Evolutionary conservation across 2,888 invertebrate genomes (phyloP), one percentile per base, ranked within the genome.

Genomic region (Agrochola circellaris): DNA sequence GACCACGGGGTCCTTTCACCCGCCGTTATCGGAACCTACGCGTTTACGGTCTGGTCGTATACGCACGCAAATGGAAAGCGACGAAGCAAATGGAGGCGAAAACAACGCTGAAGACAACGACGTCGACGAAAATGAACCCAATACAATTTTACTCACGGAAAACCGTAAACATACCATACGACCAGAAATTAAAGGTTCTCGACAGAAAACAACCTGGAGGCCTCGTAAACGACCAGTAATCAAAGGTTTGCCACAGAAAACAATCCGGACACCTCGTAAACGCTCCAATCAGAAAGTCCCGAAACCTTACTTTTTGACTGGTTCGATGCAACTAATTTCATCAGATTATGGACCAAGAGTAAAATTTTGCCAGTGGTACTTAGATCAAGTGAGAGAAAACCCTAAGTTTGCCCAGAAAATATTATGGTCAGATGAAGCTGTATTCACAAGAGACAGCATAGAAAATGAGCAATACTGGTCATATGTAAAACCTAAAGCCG

Each of bases 351-450:
- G 26, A 1, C 58, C 77, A 9, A 77, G 76, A 60, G 15, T 65
- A 77, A 26, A 42, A 51, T 76, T 77, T 65, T 76, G 76, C 30
- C 58, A 65, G n/a, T 76, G 77, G 76, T 76, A 76, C 58, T 26
- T 76, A 65, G 64, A 48, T 30, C 48, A n/a, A 51, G 17, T 77
- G 20, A 51, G 6, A 65, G 58, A 51, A 65, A 65, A 77, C 51
- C 51, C 45, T 7, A 69, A 34, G 5, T 73, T 68, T 51, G 23
- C 17, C 17, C 58, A 62, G 61, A 61, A 11, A 30, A 42, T 77
- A 77, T 42, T 76, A 65, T 77, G 76, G 76, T 77, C 76, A 17
- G 76, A 60, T 66, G 51, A 66, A 60, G 66, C 58, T 51, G 23
- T 20, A 23, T 51, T 77, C 60, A 77, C 65, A 34, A 77, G 51